These are phyloP conservation scores for Cerceris rybyensis DNA, from an alignment of 2,888 invertebrate species.

Conservation along the genomic window DNA sequence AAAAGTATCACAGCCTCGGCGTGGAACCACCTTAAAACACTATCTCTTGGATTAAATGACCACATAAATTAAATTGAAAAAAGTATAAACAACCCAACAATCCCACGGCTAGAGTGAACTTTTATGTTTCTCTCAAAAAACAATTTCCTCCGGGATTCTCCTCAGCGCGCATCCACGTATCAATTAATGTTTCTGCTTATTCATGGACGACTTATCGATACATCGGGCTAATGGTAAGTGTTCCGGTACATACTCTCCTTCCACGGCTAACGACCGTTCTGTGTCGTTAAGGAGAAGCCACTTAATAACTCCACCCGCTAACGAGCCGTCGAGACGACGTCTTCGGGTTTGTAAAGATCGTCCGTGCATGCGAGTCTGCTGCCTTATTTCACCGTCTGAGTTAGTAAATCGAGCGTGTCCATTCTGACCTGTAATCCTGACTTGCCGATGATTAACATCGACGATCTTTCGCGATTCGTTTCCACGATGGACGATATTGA, in stretches of 20 bases:
- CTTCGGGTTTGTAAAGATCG: conserved; percentile 56
- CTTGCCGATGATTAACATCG: conserved; percentile 34
- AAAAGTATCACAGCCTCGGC: too few relatives aligned
- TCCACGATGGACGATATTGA: not conserved
- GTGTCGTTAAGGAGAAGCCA: conserved; percentile 62
- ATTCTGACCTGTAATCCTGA: conserved; percentile 21
- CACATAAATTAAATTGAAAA: too few relatives aligned
- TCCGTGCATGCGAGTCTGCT: conserved; percentile 35
- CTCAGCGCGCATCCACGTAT: conserved; percentile 10
- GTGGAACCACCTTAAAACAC: too few relatives aligned
- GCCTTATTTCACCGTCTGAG: conserved; percentile 34
- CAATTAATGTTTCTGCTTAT: conserved; percentile 49
- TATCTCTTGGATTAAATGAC: too few relatives aligned
- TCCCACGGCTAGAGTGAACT: not conserved
- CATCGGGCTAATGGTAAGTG: conserved; percentile 44
- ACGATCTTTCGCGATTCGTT: not conserved
- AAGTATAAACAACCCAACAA: not conserved
- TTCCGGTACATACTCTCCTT: conserved; percentile 45
- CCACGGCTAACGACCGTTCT: conserved; percentile 51
- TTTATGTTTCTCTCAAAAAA: conserved; percentile 10
- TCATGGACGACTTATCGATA: conserved; percentile 50
- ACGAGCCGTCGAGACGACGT: conserved; percentile 65
- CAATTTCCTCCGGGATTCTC: not conserved
- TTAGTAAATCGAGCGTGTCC: conserved; percentile 60
- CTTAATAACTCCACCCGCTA: conserved; percentile 66